phyloP scores from a whole-genome alignment of 30 jellyfish, hydroid and myxozoan species.

The Hydra vulgaris region DNA sequence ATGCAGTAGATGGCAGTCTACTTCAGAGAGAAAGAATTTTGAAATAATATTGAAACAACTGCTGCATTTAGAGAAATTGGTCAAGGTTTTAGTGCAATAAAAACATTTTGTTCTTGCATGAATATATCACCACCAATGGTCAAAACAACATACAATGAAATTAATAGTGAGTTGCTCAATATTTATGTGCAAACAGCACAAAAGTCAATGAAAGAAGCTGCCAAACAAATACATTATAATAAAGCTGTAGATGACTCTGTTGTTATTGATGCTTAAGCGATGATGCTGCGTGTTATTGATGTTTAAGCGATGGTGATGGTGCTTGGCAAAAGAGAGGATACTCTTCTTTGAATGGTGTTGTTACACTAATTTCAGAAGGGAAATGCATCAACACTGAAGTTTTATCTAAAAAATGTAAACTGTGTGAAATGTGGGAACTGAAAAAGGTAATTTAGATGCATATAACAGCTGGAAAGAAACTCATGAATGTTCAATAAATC shows the following conservation, averaged over 20 bases:
- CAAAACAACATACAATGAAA: conserved; percentile 17
- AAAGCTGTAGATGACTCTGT: conserved; percentile 4
- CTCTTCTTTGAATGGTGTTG: conserved; percentile 48
- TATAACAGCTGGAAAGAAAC: conserved; percentile 14
- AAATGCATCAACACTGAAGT: conserved; percentile 41
- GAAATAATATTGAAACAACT: conserved; percentile 3
- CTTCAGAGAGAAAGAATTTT: too few relatives aligned
- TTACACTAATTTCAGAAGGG: conserved; percentile 32
- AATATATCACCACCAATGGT: conserved; percentile 52
- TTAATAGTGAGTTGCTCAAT: conserved; percentile 3
- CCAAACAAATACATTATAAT: conserved; percentile 13
- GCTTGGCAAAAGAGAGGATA: conserved; percentile 58
- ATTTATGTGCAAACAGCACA: conserved; percentile 38
- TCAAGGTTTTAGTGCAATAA: conserved; percentile 33
- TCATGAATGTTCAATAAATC: conserved; percentile 13
- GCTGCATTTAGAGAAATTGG: conserved; percentile 45
- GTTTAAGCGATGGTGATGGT: conserved; percentile 35
- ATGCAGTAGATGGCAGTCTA: too few relatives aligned
- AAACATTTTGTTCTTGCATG: conserved; percentile 31
- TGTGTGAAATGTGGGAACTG: conserved; percentile 29
- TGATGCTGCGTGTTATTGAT: conserved; percentile 32
- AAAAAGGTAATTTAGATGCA: neutral
- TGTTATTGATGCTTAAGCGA: conserved; percentile 14
- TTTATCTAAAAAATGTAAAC: conserved; percentile 26
- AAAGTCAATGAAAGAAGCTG: conserved; percentile 36